Evolutionary conservation across 2,797 vertebrate species (phyloP), one percentile per base, ranked within the genome.

Genomic region (Ctenopoma multispine): DNA sequence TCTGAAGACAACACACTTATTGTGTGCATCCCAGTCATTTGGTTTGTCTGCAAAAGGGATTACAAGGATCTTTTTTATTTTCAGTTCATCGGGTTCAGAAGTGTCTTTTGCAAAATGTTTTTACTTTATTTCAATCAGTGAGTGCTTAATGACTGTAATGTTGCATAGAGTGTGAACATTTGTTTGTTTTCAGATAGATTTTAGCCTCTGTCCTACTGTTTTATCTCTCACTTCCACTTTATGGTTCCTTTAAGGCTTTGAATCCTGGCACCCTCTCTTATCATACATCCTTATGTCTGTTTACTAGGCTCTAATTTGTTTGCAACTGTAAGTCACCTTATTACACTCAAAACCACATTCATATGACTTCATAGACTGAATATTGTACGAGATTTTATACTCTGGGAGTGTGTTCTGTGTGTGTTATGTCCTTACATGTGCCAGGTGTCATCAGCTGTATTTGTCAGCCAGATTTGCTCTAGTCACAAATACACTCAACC

Each of bases 401-500:
- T 63, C 15, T 64, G 46, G 34, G 21, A 3, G 59, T 63, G 51
- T 43, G 44, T 60, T 69, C 49, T 74, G 36, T 78, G 36, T 78
- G 71, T 72, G 66, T 62, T 48, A 24, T 68, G 75, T 70, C 23
- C 48, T 60, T 31, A 7, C 29, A 7, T 31, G 29, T 31, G 29
- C 29, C 29, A 84, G 78, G 83, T 90, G 78, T 83, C 81, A 71
- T 69, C 87, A 80, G 77, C 85, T 90, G 90, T 91, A 83, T 81
- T 74, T 85, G 71, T 87, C 80, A 86, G 70, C 71, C 77, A 83
- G 66, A 62, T 74, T 38, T 54, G 50, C 56, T 83, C 61, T 63
- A 75, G 82, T 83, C 77, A 77, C 72, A 80, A 64, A 80, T 75
- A 56, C 44, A 50, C 63, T 67, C 60, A 72, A 24, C 58, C 67